Base-by-base conservation (phyloP, 2,888 invertebrate genomes). In the Empis livida region DNA sequence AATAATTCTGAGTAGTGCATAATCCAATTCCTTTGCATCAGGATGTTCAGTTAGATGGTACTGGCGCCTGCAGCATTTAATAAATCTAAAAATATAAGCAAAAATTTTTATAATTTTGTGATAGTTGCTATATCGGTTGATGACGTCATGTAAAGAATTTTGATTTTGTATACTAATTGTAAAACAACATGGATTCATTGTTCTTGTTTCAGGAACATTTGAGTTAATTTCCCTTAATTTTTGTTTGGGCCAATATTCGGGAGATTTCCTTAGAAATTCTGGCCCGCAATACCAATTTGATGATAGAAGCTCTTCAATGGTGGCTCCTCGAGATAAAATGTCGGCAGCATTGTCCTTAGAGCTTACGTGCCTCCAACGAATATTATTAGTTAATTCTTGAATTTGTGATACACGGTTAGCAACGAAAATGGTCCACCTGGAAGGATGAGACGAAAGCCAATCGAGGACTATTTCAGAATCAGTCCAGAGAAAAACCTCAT, bases 311-410 rank as follows among this genome's bases (percentile, higher is more conserved):
- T 45, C 32, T 31, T 14, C 23, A 42, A 32, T 39, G 8, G 35
- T 30, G 0, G 30, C 15, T 16, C 62, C 63, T 39, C 62, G 42
- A 0, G 61, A 61, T 1, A 59, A 52, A 11, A 57, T 54, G 46
- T 62, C 61, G 11, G 61, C 60, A 0, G 62, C 59, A 45, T 64
- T 63, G 8, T 54, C 45, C 14, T 50, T 44, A 9, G 58, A 54
- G 10, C 49, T 37, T 1, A 61, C 56, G 43, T 62, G 57, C 32
- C 45, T 42, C 61, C 61, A 64, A 17, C 42, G 45, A 6, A 15
- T 10, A 16, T 16, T 16, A 2, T 11, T 11, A 10, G 38, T 15
- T 5, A 16, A 3, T 16, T 39, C 15, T 16, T 39, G 38, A 16
- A 39, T 39, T 3, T 10, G 2, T 2, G 15, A 16, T 16, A 16